These are phyloP conservation scores for Mayetiola destructor DNA, from an alignment of 2,888 invertebrate genomes.

Conservation along the genomic window DNA sequence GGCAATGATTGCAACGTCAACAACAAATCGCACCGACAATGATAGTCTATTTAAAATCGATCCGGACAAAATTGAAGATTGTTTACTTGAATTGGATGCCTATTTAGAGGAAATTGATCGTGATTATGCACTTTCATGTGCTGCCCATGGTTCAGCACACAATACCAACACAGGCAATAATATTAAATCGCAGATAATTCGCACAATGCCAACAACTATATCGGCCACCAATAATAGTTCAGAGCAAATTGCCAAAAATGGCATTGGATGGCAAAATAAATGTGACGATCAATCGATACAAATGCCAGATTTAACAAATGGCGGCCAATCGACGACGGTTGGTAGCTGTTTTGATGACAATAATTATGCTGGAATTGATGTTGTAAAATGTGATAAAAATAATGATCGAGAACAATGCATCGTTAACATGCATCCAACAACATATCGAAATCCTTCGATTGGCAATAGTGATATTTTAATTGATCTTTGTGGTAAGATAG, in stretches of 20 bases:
- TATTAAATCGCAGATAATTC: background rate
- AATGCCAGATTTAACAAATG: background rate
- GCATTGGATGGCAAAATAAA: background rate
- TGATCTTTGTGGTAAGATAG: background rate
- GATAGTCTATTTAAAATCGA: background rate
- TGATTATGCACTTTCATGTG: background rate
- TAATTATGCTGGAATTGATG: conserved; percentile 20
- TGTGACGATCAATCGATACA: too few species aligned
- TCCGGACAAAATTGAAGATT: conserved; percentile 34
- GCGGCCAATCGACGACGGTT: background rate
- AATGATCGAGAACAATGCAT: conserved; percentile 16
- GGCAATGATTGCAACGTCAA: background rate
- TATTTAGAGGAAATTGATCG: conserved; percentile 37
- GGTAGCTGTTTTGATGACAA: background rate
- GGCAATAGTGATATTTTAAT: conserved; percentile 9
- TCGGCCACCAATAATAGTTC: too few species aligned
- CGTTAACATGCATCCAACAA: background rate
- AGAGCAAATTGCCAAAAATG: background rate
- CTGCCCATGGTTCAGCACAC: background rate
- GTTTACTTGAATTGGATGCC: conserved; percentile 39
- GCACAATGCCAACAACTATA: background rate
- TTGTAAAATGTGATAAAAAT: conserved; percentile 18
- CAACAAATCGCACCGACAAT: background rate
- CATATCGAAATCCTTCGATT: background rate
- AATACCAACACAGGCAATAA: background rate